A percentile compares a stretch with the other conserved stretches of the same genome.
Conservation (phyloP, 2,888 invertebrate species). For the Selenia dentaria region DNA sequence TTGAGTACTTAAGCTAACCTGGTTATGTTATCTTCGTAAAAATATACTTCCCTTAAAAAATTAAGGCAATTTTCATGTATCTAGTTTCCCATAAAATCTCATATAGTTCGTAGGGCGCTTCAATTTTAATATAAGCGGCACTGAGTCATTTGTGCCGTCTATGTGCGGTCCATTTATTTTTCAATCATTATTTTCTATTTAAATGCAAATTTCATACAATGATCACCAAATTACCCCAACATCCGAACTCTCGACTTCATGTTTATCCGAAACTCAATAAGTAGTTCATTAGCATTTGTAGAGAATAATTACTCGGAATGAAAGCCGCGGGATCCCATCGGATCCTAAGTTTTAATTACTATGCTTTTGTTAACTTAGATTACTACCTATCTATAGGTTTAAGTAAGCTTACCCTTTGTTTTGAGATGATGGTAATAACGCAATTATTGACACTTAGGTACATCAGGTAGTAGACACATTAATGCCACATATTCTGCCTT, state of each 20-base stretch:
- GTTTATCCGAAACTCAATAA: slow-evolving; percentile 38
- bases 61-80: no score
- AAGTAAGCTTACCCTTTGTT: slow-evolving; percentile 38
- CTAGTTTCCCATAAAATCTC: no score
- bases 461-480: no score
- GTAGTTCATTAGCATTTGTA: slow-evolving; percentile 52
- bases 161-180: no score
- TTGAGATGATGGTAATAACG: background rate
- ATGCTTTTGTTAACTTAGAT: slow-evolving; percentile 56
- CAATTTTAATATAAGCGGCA: no score
- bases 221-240: slow-evolving; percentile 7
- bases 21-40: no score
- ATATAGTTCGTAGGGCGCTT: no score
- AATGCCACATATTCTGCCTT: no score
- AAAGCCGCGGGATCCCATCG: slow-evolving; percentile 41
- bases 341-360: slow-evolving; percentile 57
- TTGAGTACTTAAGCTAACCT: no score
- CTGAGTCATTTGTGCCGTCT: no score
- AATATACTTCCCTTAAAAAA: no score
- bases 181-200: background rate
- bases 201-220: slow-evolving; percentile 1
- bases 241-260: slow-evolving; percentile 10
- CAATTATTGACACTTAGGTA: no score
- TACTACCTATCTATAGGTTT: slow-evolving; percentile 34
- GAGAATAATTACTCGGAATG: slow-evolving; percentile 52